phyloP scores from a whole-genome alignment of 2,888 invertebrate genomes.

The Eristalis arbustorum region DNA sequence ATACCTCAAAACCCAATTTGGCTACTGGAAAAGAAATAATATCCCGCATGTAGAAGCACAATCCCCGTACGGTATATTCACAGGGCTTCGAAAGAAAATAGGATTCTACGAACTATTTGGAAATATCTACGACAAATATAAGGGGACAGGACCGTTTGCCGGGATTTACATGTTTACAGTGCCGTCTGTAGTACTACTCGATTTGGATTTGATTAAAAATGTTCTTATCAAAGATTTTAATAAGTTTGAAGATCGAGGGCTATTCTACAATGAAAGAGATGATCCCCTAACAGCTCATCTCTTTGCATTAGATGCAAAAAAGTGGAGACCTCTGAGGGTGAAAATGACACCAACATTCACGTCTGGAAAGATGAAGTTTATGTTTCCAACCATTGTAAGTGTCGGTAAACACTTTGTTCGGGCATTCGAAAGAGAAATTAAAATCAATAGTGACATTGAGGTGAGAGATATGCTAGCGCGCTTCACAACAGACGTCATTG shows the following conservation, averaged over 20 bases:
- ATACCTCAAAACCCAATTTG: background rate
- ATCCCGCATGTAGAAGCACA: slow-evolving; percentile 72
- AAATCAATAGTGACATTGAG: slow-evolving; percentile 5
- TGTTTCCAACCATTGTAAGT: slow-evolving; percentile 75
- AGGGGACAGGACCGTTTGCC: slow-evolving; percentile 74
- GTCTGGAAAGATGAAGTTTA: slow-evolving; percentile 77
- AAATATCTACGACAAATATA: slow-evolving; percentile 73
- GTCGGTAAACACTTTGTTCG: slow-evolving; percentile 50
- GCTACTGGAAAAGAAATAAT: slow-evolving; percentile 72
- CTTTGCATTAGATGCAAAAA: slow-evolving; percentile 74
- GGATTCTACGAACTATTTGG: slow-evolving; percentile 73
- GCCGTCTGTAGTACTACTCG: slow-evolving; percentile 69
- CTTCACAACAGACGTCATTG: slow-evolving; percentile 82
- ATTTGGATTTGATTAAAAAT: slow-evolving; percentile 61
- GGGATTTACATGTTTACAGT: slow-evolving; percentile 76
- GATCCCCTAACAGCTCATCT: slow-evolving; percentile 75
- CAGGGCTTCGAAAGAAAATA: slow-evolving; percentile 72
- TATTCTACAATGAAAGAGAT: slow-evolving; percentile 72
- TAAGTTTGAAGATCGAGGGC: slow-evolving; percentile 74
- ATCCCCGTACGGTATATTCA: slow-evolving; percentile 66
- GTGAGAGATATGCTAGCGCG: slow-evolving; percentile 77
- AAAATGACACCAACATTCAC: slow-evolving; percentile 80
- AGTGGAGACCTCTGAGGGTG: slow-evolving; percentile 78
- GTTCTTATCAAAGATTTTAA: slow-evolving; percentile 66
- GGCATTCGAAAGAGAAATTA: slow-evolving; percentile 38